Evolutionary conservation across 2,113 vertebrate genomes (phyloP), one percentile per base, ranked within the genome.

Genomic region (Aldabrachelys gigantea): DNA sequence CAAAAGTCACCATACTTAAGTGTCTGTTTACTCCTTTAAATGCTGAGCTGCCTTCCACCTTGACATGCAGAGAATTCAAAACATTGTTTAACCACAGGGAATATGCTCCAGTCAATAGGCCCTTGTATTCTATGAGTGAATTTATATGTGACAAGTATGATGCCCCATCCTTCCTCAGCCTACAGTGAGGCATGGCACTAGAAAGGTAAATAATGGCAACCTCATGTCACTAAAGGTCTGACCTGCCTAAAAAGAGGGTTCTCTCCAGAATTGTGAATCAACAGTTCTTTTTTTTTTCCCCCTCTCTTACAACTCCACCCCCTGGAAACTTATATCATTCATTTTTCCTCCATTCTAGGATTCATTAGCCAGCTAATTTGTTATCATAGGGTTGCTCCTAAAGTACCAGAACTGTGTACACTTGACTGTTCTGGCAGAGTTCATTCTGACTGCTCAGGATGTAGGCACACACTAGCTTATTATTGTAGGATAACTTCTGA

Each of bases 381-480:
- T 47, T 78, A 47, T 47, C 47, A 13, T 27, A 14, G 75, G 41
- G 41, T 44, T 78, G 38, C 25, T 76, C 41, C 38, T 5, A 41
- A 44, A 25, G 41, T 47, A 27, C 24, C 38, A 76, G 75, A 44
- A 41, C 10, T 14, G 6, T 47, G 12, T 27, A 76, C 24, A 14
- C 6, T 13, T 3, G 41, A 25, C 22, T 76, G 22, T 76, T 76
- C 21, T 76, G 10, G 38, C 41, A 76, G 41, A 44, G 72, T 44
- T 76, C 72, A 47, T 47, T 78, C 75, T 22, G 53, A 10, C 47
- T 62, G 8, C 80, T 7, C 3, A 25, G 21, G 49, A 22, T 75
- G 7, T 0, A 0, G 1, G 0, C 2, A 0, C 2, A 38, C 31
- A n/a, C 35, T 38, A 14, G 38, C 24, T 1, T 4, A n/a, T 21